phyloP scores from a whole-genome alignment of 2,113 vertebrate species.

The Tichodroma muraria region DNA sequence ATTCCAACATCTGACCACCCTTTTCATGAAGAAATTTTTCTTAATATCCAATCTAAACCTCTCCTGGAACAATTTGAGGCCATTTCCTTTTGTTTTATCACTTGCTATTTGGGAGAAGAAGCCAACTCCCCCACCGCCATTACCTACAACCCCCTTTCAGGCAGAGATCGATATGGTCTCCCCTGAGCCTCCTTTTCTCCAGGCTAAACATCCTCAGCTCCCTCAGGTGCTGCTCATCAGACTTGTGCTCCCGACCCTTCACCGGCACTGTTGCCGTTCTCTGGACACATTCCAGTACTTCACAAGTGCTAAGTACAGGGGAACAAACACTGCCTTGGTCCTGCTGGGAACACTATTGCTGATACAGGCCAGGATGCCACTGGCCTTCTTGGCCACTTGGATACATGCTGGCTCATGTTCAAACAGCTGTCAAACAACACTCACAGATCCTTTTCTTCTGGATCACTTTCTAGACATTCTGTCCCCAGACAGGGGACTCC shows the following conservation, averaged over 20 bases:
- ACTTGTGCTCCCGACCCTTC: not conserved
- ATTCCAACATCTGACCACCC: not conserved
- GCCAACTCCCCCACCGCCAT: too few relatives aligned
- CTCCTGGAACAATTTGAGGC: not conserved
- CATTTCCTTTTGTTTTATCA: not conserved
- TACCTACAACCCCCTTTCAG: not conserved
- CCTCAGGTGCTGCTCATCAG: not conserved
- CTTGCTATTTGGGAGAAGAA: not conserved
- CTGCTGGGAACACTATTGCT: not conserved
- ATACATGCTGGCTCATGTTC: fast-evolving
- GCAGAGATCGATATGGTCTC: not conserved
- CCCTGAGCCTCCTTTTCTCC: not conserved
- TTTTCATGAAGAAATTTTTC: not conserved
- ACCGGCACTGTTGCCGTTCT: not conserved
- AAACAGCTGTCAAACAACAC: not conserved
- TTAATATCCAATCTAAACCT: not conserved
- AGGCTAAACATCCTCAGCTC: not conserved
- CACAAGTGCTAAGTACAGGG: not conserved
- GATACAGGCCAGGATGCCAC: too few relatives aligned
- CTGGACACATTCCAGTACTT: not conserved
- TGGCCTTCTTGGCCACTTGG: not conserved
- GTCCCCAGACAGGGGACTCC: not conserved
- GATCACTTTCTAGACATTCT: not conserved
- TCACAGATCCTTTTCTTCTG: not conserved
- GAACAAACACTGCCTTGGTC: not conserved